A percentile compares a stretch with the other conserved stretches of the same genome.
These are phyloP conservation scores for Phaethon lepturus DNA, from an alignment of 2,113 vertebrate genomes.

Conservation along the genomic window DNA sequence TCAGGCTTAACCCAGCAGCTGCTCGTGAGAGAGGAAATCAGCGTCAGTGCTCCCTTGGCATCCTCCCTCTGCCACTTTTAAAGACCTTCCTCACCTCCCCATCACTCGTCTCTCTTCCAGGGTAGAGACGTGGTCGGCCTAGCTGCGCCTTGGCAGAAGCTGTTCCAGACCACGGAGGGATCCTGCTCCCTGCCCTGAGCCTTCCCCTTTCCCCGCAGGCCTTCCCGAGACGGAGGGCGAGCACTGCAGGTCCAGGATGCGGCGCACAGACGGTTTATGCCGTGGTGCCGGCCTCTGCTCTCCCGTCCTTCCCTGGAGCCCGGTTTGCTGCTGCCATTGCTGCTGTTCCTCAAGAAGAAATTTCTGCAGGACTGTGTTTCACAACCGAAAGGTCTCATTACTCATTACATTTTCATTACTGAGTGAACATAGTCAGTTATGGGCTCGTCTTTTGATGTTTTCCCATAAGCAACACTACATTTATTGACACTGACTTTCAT, in stretches of 20 bases:
- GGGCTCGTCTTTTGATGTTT: not conserved
- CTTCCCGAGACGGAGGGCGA: fast-evolving
- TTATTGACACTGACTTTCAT: not conserved
- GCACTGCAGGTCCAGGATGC: fast-evolving
- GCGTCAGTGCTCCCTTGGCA: no score
- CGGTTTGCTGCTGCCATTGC: not conserved
- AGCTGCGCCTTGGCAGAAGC: not conserved
- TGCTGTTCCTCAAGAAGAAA: not conserved
- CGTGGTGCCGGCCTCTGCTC: not conserved
- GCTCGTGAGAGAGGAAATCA: fast-evolving
- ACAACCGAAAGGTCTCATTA: not conserved
- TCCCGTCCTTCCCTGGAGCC: not conserved
- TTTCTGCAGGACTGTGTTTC: not conserved
- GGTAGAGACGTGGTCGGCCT: fast-evolving
- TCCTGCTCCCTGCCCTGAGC: not conserved
- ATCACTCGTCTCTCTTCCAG: fast-evolving
- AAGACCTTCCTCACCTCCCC: not conserved
- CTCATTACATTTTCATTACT: fast-evolving
- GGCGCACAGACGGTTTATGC: fast-evolving
- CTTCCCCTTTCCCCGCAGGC: fast-evolving
- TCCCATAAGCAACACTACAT: not conserved
- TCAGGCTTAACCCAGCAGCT: not conserved
- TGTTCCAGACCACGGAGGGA: not conserved
- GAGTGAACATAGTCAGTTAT: not conserved
- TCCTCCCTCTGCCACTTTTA: fast-evolving